Evolutionary conservation across 2,888 invertebrate species (phyloP), one percentile per base, ranked within the genome.

Genomic region (Drosophila prostipennis): DNA sequence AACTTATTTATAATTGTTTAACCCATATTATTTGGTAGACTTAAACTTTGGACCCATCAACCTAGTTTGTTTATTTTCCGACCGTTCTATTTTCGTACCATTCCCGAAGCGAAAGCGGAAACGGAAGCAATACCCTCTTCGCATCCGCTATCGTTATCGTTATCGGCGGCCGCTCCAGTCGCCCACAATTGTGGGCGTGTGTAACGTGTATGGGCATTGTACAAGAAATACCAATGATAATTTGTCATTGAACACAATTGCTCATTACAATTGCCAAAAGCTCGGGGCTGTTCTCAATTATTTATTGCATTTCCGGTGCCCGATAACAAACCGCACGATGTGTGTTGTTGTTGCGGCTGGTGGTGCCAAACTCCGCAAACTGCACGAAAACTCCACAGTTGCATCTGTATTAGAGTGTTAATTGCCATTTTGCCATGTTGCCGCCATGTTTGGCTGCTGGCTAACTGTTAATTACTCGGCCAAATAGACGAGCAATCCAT

Each of bases 241-340:
- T 87, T 79, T 89, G 74, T 76, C 85, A 82, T 74, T 74, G 54
- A 80, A 65, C 69, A 55, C 61, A 53, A 61, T 67, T 73, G 75
- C 65, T 75, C 75, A 60, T 67, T 68, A 69, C 70, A 63, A 56
- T 68, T 57, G 45, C 37, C 49, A 55, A 72, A 46, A 19, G 59
- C 57, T 56, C 40, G 58, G 45, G 61, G 69, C 56, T 74, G 75
- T 59, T 54, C 52, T 48, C 69, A 68, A 73, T 75, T 80, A 84
- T 84, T 84, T 74, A 87, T 80, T 89, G 85, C 81, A 84, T 70
- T 89, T 89, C 85, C 78, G 72, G 70, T 72, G 16, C 36, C 42
- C 67, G 82, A 82, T 85, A 76, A 79, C 70, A 40, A 64, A 64
- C 34, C 61, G 65, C 65, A 64, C 48, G 16, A 23, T 40, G 16